A percentile compares a stretch with the other conserved stretches of the same genome.
These are phyloP conservation scores for Perizoma affinitatum DNA, from an alignment of 2,888 invertebrate genomes.

Conservation along the genomic window DNA sequence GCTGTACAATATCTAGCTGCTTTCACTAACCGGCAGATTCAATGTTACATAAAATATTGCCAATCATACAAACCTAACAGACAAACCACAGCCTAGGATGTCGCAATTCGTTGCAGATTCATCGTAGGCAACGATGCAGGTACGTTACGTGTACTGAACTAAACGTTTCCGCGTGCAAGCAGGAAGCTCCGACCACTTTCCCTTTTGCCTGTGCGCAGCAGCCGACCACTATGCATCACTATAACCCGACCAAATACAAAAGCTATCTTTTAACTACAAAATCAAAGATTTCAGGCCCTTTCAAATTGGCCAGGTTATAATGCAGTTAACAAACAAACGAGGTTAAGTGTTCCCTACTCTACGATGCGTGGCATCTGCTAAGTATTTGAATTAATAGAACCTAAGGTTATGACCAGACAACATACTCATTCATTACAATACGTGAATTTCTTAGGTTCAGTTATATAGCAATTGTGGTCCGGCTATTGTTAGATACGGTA, in stretches of 20 bases:
- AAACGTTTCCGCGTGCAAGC: constrained; percentile 79
- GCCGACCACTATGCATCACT: constrained; percentile 71
- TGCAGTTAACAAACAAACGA: constrained; percentile 77
- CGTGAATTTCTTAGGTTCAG: constrained; percentile 44
- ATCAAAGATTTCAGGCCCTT: constrained; percentile 35
- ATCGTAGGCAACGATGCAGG: constrained; percentile 58
- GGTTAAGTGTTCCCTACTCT: constrained; percentile 73
- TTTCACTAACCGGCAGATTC: not conserved
- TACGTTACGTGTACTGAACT: constrained; percentile 72
- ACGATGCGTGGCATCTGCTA: constrained; percentile 72
- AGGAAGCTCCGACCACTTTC: constrained; percentile 80
- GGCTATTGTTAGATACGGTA: constrained; percentile 47
- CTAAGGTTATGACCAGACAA: constrained; percentile 54
- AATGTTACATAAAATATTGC: not conserved
- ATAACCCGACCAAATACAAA: constrained; percentile 59
- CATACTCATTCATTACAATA: constrained; percentile 37
- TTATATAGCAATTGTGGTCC: constrained; percentile 47
- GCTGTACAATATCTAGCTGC: not conserved
- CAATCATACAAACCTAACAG: not conserved
- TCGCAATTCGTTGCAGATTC: constrained; percentile 39
- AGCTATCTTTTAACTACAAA: constrained; percentile 33
- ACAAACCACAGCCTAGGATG: constrained; percentile 8
- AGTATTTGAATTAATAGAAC: constrained; percentile 64
- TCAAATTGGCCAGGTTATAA: constrained; percentile 59
- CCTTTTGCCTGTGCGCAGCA: constrained; percentile 82